Evolutionary conservation across 92 coral and sea anemone genomes (phyloP).

Genomic region (Siderastrea siderea): DNA sequence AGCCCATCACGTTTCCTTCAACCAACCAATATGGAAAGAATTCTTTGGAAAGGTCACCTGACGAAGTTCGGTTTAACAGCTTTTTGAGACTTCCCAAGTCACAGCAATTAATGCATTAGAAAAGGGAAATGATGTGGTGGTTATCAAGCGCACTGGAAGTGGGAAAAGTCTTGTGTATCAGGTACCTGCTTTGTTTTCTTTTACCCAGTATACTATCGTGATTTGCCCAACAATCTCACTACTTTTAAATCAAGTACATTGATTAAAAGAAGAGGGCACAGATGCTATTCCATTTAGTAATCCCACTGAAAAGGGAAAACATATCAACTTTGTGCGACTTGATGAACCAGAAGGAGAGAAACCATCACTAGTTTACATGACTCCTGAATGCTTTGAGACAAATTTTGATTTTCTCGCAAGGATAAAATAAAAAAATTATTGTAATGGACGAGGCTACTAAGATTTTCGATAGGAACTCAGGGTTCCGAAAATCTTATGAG

Average conservation of each 20-base stretch:
- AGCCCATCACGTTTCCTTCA: neutral
- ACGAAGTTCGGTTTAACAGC: slow-evolving; percentile 46
- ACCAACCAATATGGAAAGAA: neutral
- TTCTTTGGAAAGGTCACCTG: slow-evolving; percentile 65
- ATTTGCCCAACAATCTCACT: slow-evolving; percentile 64
- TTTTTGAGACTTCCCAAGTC: slow-evolving; percentile 40
- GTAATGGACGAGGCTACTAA: slow-evolving; percentile 64
- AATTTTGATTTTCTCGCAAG: neutral
- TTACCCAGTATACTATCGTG: slow-evolving; percentile 20
- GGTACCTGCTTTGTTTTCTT: slow-evolving; percentile 52
- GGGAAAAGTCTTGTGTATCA: slow-evolving; percentile 68
- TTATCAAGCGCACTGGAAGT: slow-evolving; percentile 66
- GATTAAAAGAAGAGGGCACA: slow-evolving; percentile 21
- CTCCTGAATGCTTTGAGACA: slow-evolving; percentile 53
- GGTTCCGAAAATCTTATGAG: slow-evolving; percentile 41
- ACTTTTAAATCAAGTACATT: slow-evolving; percentile 58
- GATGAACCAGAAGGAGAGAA: neutral
- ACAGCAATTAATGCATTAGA: slow-evolving; percentile 55
- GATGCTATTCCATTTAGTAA: slow-evolving; percentile 53
- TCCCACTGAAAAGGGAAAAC: too few relatives aligned
- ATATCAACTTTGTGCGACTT: too few relatives aligned
- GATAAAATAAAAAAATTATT: slow-evolving; percentile 26
- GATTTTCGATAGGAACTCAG: slow-evolving; percentile 45
- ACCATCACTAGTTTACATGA: neutral
- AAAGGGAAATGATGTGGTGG: slow-evolving; percentile 38